phyloP scores from a whole-genome alignment of 2,888 invertebrate genomes.

The Synanthedon vespiformis region DNA sequence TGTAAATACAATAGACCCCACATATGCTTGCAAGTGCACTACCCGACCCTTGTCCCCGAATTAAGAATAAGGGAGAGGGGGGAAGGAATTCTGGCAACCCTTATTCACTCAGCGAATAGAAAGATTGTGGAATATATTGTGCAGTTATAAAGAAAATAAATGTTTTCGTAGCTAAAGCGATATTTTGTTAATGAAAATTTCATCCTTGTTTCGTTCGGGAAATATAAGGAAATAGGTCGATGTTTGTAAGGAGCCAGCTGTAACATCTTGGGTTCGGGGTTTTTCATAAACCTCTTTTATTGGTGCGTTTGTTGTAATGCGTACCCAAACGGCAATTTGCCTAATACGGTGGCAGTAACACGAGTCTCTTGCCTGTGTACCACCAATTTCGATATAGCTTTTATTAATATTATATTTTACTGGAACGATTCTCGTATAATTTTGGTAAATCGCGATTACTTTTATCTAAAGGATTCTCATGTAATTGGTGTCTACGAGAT shows the following conservation, averaged over 20 bases:
- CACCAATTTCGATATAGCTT: conserved; percentile 9
- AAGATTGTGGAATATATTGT: no score
- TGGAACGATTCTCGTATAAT: background rate
- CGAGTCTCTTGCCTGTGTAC: conserved; percentile 2
- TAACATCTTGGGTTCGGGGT: conserved; percentile 8
- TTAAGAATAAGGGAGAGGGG: no score
- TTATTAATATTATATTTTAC: conserved; percentile 7
- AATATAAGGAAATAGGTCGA: background rate
- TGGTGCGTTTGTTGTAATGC: conserved; percentile 26
- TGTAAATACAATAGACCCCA: no score
- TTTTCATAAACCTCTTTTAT: conserved; percentile 36
- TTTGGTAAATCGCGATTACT: background rate
- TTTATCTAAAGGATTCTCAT: background rate
- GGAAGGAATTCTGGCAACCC: no score
- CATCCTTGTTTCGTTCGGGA: no score
- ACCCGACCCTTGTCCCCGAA: no score
- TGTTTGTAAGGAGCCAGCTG: conserved; percentile 12
- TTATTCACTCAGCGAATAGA: no score
- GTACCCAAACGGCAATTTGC: conserved; percentile 17
- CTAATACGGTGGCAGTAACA: conserved; percentile 15
- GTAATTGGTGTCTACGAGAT: conserved; percentile 11
- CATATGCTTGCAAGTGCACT: no score
- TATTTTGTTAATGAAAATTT: no score
- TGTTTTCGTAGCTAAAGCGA: no score
- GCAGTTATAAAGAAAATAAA: no score